Conservation (phyloP, 2,113 vertebrate species). For the Vicugna pacos region DNA sequence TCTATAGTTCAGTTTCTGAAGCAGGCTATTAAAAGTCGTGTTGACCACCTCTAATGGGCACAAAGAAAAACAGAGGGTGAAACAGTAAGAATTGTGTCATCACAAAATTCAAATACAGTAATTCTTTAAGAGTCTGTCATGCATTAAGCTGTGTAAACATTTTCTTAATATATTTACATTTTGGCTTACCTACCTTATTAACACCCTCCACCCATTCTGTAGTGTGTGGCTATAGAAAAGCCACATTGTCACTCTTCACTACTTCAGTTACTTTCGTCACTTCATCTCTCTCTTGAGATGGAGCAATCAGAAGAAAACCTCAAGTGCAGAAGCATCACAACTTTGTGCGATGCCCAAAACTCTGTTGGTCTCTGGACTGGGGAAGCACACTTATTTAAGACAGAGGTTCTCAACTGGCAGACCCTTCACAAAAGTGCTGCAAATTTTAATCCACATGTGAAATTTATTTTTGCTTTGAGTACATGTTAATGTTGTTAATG, state of each 20-base stretch:
- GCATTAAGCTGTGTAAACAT: background rate
- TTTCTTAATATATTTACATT: background rate
- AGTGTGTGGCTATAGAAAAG: background rate
- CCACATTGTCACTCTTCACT: background rate
- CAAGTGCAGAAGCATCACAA: background rate
- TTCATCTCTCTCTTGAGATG: conserved; percentile 12
- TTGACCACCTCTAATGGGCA: background rate
- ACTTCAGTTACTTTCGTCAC: background rate
- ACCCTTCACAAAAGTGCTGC: background rate
- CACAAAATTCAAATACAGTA: background rate
- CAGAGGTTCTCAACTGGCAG: background rate
- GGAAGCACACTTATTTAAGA: background rate
- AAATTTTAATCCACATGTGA: background rate
- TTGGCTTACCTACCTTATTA: background rate
- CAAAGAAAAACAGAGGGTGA: background rate
- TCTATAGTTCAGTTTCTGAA: conserved; percentile 14
- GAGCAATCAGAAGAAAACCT: conserved; percentile 28
- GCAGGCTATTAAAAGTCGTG: background rate
- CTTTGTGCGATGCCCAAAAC: background rate
- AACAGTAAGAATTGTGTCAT: background rate
- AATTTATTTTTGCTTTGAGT: conserved; percentile 35
- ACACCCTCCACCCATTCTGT: background rate
- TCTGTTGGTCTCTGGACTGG: background rate
- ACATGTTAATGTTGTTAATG: conserved; percentile 48
- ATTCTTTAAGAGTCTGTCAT: background rate